Evolutionary conservation across 1,140 invertebrate species (phyloP).

Genomic region (Drosophila prosaltans): DNA sequence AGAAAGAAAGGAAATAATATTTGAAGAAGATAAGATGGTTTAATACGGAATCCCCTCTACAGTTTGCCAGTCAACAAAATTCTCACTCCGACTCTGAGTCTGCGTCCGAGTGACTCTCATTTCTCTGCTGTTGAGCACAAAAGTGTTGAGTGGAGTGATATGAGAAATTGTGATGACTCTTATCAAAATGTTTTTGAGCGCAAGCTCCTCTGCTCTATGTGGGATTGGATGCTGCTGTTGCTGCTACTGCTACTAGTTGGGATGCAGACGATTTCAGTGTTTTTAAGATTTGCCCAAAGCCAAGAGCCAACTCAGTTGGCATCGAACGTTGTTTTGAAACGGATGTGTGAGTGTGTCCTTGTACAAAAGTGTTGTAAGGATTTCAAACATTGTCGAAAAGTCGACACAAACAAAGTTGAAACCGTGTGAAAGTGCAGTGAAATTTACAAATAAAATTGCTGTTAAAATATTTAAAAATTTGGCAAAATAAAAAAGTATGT

Average conservation of each 20-base stretch:
- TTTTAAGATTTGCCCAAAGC: constrained; percentile 40
- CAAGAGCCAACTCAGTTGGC: constrained; percentile 54
- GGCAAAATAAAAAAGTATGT: constrained; percentile 2
- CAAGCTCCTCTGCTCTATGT: constrained; percentile 41
- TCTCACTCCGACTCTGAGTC: not conserved
- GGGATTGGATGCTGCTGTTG: constrained; percentile 32
- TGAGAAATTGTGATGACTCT: constrained; percentile 14
- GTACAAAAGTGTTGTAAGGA: constrained; percentile 17
- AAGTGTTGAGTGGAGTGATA: constrained; percentile 21
- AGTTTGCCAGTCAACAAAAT: not conserved
- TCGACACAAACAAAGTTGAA: constrained; percentile 39
- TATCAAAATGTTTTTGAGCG: constrained; percentile 52
- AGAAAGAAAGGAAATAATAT: no score
- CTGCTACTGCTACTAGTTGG: not conserved
- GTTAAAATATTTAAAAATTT: not conserved
- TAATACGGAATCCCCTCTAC: not conserved
- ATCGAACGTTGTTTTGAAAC: constrained; percentile 66
- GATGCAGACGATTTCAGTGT: constrained; percentile 16
- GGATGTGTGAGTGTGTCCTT: constrained; percentile 63
- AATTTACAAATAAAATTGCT: not conserved
- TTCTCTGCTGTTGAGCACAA: not conserved
- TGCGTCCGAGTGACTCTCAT: not conserved
- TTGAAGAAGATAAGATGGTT: not conserved
- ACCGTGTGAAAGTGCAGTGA: not conserved
- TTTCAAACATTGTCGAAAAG: constrained; percentile 24